Base-by-base conservation (phyloP, 2,797 vertebrate genomes). In the Sebastes flavidus region DNA sequence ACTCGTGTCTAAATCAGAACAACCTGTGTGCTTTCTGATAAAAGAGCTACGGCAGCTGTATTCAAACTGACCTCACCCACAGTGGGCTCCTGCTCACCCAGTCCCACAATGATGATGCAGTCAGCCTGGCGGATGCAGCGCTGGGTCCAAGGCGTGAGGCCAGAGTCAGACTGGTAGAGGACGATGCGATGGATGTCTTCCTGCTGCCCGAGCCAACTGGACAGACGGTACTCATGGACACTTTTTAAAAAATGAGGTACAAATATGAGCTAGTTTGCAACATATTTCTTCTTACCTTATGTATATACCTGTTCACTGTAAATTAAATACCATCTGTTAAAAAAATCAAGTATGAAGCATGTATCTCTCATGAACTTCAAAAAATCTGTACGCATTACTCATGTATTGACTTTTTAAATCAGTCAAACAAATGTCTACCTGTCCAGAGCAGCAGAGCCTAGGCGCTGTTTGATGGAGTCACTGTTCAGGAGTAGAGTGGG, bases 181-280 rank as follows among this genome's bases (percentile, higher is more conserved):
- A 99, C 98, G 0, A 99, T 98, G 2, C 97, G 96, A 87, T 99
- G 98, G 80, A 97, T 96, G 81, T 99, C 98, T 75, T 99, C 98
- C 93, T 99, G 98, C 89, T 99, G 98, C 2, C 97, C 98, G 62
- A 99, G 93, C 98, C 98, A 99, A 85, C 97, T 98, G 55, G 96
- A 98, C 32, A 99, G 94, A 1, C 98, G 96, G 88, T 99, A 98
- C 88, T 98, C 97, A 0, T 99, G 98, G 81, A 97, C 91, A 42
- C 98, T 90, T 95, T 3, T 22, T 22, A 58, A 25, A 86, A 29
- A 85, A 61, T 5, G 49, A 68, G 11, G 6, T 2, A 55, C 10
- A 72, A 65, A 68, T 10, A 38, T 66, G 4, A 68, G 24, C 25
- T 24, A 8, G n/a, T 27, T 22, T 29, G 18, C 22, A 62, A 27